phyloP scores from a whole-genome alignment of 2,113 vertebrate species.

The Tragelaphus imberbis region DNA sequence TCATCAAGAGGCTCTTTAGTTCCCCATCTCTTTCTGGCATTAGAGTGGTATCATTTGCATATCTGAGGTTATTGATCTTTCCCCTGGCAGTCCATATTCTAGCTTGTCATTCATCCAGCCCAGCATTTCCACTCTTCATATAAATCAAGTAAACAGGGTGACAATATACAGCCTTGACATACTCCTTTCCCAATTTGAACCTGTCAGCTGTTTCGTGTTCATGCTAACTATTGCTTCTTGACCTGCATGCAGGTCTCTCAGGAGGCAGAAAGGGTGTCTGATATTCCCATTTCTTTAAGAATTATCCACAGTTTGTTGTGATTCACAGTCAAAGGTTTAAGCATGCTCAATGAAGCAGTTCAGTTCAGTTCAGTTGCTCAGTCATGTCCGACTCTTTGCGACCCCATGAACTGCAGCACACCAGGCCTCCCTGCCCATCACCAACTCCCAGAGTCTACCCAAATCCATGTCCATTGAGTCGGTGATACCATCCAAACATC shows the following conservation, averaged over 20 bases:
- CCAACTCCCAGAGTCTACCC: no score
- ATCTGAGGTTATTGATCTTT: not conserved
- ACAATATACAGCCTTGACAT: not conserved
- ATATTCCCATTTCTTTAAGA: not conserved
- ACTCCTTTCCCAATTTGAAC: not conserved
- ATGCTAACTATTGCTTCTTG: not conserved
- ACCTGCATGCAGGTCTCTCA: not conserved
- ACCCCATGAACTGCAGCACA: not conserved
- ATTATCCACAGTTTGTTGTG: not conserved
- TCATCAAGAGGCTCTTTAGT: not conserved
- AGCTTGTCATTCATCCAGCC: not conserved
- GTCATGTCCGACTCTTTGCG: accelerated
- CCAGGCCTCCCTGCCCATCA: no score
- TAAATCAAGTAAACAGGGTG: not conserved
- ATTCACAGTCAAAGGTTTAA: not conserved
- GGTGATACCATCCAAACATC: not conserved
- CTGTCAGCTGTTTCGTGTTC: not conserved
- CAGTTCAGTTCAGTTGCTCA: not conserved
- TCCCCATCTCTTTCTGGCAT: not conserved
- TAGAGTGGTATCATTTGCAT: not conserved
- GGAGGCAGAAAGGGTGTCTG: not conserved
- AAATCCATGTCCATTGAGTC: no score
- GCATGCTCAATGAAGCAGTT: not conserved
- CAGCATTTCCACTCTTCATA: not conserved
- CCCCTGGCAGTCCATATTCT: not conserved